A percentile compares a stretch with the other conserved stretches of the same genome.
phyloP scores from a whole-genome alignment of 2,797 vertebrate genomes.

The Pseudochirops cupreus region DNA sequence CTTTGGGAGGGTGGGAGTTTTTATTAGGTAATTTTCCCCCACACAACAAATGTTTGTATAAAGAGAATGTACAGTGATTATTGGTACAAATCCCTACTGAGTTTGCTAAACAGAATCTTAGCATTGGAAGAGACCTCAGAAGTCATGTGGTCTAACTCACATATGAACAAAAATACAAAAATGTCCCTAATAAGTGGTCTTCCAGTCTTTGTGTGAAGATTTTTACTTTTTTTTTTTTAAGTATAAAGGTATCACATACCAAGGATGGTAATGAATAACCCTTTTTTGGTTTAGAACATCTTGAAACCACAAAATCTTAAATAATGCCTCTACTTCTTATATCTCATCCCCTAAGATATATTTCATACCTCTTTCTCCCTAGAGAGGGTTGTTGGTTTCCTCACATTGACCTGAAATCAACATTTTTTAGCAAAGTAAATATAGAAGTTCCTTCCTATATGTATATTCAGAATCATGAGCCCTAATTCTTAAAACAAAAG shows the following conservation, averaged over 20 bases:
- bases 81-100: background rate
- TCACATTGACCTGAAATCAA: background rate
- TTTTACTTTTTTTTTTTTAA: background rate
- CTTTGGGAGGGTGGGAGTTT: background rate
- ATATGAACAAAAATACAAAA: background rate
- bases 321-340: background rate
- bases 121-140: background rate
- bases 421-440: constrained; percentile 23
- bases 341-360: constrained; percentile 11
- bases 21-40: background rate
- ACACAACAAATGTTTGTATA: background rate
- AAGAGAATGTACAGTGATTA: background rate
- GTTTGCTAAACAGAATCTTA: background rate
- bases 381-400: background rate
- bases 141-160: background rate
- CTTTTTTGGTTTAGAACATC: background rate
- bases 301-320: constrained; percentile 49
- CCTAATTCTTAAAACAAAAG: background rate
- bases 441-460: constrained; percentile 25
- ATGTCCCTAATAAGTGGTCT: background rate
- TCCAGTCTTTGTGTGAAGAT: background rate
- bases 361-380: background rate
- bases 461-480: constrained; percentile 20
- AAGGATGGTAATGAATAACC: constrained; percentile 7
- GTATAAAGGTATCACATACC: background rate